phyloP scores from a whole-genome alignment of 2,797 vertebrate genomes.

The Anabacerthia variegaticeps region DNA sequence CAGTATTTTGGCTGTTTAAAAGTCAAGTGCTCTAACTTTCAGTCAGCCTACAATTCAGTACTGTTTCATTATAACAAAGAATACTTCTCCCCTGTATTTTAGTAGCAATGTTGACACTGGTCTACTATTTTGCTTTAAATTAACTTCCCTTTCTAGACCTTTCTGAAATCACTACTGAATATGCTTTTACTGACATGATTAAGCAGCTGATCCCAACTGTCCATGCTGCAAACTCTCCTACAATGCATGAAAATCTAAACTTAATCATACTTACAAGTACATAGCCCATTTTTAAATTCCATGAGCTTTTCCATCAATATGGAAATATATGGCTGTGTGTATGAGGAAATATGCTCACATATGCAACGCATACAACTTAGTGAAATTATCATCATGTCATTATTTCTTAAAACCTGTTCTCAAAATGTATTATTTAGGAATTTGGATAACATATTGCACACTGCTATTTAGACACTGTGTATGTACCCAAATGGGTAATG shows the following conservation, averaged over 20 bases:
- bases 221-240: neutral
- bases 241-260: neutral
- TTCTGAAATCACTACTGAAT: neutral
- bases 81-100: neutral
- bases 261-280: neutral
- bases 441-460: neutral
- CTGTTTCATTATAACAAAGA: neutral
- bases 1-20: neutral
- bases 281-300: neutral
- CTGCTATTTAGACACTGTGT: neutral
- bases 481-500: neutral
- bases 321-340: neutral
- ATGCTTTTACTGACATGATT: neutral
- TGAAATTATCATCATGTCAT: neutral
- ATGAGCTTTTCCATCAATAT: neutral
- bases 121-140: neutral
- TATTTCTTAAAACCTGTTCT: neutral
- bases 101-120: neutral
- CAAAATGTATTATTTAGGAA: neutral
- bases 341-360: neutral
- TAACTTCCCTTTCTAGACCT: neutral
- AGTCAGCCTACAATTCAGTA: neutral
- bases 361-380: fast-evolving
- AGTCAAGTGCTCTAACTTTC: neutral
- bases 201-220: neutral